phyloP scores from a whole-genome alignment of 2,888 invertebrate genomes.

The Cephus pulcher region DNA sequence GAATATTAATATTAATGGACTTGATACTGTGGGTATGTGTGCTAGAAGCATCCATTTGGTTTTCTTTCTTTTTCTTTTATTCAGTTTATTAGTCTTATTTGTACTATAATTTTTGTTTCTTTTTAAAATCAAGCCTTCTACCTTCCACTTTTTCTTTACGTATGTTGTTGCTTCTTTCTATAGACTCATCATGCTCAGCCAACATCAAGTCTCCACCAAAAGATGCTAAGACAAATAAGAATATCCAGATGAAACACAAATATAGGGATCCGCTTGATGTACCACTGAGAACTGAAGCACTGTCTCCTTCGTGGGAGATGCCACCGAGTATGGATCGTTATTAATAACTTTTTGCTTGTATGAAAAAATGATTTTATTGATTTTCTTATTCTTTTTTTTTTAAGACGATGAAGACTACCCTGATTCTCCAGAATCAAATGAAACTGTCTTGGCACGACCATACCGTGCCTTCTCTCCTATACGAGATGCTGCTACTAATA shows the following conservation, averaged over 20 bases:
- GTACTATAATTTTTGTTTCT: neutral
- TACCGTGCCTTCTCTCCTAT: slow-evolving; percentile 59
- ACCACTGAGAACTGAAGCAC: slow-evolving; percentile 52
- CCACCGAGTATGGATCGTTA: neutral
- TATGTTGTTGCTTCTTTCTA: neutral
- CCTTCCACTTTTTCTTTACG: neutral
- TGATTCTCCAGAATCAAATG: slow-evolving; percentile 63
- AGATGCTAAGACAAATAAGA: slow-evolving; percentile 61
- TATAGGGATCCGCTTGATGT: slow-evolving; percentile 56
- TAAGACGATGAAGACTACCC: slow-evolving; percentile 58
- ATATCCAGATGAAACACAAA: slow-evolving; percentile 57
- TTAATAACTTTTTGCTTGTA: slow-evolving; percentile 8
- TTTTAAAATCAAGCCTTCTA: too few relatives aligned
- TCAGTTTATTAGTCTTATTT: neutral
- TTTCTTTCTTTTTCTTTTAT: neutral
- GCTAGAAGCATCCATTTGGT: neutral
- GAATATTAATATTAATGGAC: slow-evolving; percentile 42
- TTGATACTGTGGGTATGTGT: slow-evolving; percentile 60
- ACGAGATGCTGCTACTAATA: slow-evolving; percentile 59
- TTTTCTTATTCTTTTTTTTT: slow-evolving; percentile 29
- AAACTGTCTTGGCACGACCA: slow-evolving; percentile 59
- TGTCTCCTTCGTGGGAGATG: slow-evolving; percentile 56
- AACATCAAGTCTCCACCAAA: slow-evolving; percentile 59
- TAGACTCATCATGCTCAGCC: neutral
- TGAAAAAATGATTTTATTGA: neutral